Evolutionary conservation across 1,140 invertebrate genomes (phyloP).

Genomic region (Drosophila carrolli): DNA sequence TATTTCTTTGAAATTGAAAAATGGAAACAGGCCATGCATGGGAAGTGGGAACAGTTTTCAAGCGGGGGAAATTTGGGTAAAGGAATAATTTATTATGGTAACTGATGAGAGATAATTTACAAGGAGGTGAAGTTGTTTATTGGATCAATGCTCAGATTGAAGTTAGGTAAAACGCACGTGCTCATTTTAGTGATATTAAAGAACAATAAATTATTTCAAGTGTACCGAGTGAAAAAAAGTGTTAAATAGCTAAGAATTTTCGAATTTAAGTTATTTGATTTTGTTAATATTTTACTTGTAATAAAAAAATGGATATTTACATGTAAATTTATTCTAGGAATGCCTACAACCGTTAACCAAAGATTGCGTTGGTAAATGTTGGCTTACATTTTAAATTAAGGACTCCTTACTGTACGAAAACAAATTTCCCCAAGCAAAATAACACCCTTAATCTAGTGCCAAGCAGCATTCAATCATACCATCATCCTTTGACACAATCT

Average conservation of each 20-base stretch:
- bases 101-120: not conserved
- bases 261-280: no score
- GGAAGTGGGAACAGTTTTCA: constrained; percentile 13
- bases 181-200: no score
- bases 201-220: no score
- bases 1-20: constrained; percentile 71
- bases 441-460: not conserved
- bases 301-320: no score
- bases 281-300: no score
- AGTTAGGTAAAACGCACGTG: no score
- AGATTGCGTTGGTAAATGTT: no score
- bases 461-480: constrained; percentile 42
- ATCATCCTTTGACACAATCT: constrained; percentile 45
- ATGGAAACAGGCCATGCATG: constrained; percentile 9
- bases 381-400: not conserved
- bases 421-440: constrained; percentile 2
- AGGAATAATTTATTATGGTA: not conserved
- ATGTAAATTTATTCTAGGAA: no score
- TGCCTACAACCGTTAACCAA: no score
- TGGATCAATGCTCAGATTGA: not conserved
- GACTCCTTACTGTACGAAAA: not conserved
- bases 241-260: no score
- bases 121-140: not conserved
- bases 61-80: not conserved
- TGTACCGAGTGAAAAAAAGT: no score